phyloP scores from a whole-genome alignment of 1,140 invertebrate species.

The Papilio aristodemus region DNA sequence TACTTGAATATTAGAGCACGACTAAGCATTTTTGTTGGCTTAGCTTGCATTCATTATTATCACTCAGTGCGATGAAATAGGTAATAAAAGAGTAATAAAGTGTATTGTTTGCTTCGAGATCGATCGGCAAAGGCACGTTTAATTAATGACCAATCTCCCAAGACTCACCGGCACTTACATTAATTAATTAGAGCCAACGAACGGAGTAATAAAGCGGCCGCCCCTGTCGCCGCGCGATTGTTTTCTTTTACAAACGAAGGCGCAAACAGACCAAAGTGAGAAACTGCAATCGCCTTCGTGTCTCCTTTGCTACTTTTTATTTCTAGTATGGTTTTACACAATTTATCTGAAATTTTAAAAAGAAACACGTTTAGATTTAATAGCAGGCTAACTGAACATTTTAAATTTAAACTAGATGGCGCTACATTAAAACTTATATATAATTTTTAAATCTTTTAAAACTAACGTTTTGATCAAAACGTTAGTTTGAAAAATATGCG shows the following conservation, averaged over 20 bases:
- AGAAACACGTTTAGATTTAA: background rate
- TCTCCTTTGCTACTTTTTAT: slow-evolving; percentile 2
- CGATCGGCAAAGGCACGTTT: slow-evolving; percentile 66
- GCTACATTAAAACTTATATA: background rate
- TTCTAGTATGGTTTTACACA: background rate
- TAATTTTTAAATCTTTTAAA: no score
- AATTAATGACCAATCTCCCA: slow-evolving; percentile 75
- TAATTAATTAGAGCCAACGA: slow-evolving; percentile 73
- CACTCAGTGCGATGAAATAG: slow-evolving; percentile 44
- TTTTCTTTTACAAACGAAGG: slow-evolving; percentile 51
- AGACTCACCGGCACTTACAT: slow-evolving; percentile 73
- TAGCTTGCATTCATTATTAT: slow-evolving; percentile 26
- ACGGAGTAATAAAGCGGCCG: slow-evolving; percentile 56
- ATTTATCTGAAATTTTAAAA: background rate
- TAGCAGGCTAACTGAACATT: no score
- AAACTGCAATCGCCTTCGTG: slow-evolving; percentile 11
- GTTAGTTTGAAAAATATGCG: no score
- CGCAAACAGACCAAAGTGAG: slow-evolving; percentile 12
- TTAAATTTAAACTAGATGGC: background rate
- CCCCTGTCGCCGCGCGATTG: slow-evolving; percentile 52
- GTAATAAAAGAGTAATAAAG: slow-evolving; percentile 70
- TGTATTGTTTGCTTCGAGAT: slow-evolving; percentile 69
- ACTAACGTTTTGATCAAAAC: no score
- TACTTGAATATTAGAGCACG: background rate
- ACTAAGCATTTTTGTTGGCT: background rate